Evolutionary conservation across 2,888 invertebrate genomes (phyloP).

Genomic region (Schrankia costaestrigalis): DNA sequence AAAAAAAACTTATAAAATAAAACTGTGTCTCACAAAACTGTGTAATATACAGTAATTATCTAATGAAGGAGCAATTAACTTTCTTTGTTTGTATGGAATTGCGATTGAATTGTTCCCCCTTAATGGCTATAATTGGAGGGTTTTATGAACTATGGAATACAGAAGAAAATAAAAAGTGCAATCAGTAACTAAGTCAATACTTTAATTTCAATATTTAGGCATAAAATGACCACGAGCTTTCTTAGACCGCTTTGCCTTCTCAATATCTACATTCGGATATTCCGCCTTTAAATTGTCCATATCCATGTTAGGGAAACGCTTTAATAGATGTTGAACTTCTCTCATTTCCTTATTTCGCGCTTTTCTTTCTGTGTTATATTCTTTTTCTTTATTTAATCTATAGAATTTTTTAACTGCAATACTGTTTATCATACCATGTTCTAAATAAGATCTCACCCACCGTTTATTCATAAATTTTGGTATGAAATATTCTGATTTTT

Average conservation of each 20-base stretch:
- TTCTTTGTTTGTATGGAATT: no score
- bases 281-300: constrained; percentile 84
- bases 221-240: constrained; percentile 83
- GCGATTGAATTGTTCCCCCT: no score
- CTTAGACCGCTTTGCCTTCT: constrained; percentile 80
- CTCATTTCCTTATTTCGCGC: constrained; percentile 83
- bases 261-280: constrained; percentile 88
- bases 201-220: constrained; percentile 59
- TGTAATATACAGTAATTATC: no score
- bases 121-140: no score
- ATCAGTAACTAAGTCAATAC: not conserved
- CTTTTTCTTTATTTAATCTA: constrained; percentile 83
- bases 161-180: no score
- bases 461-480: constrained; percentile 84
- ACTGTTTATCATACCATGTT: constrained; percentile 75
- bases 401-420: constrained; percentile 81
- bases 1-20: no score
- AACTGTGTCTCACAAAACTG: no score
- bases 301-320: constrained; percentile 89
- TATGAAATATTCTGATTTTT: constrained; percentile 82
- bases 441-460: constrained; percentile 82
- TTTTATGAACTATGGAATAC: no score
- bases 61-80: no score
- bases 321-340: constrained; percentile 85
- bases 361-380: constrained; percentile 78